phyloP scores from a whole-genome alignment of 2,797 vertebrate genomes.

The Protosalanx chinensis region DNA sequence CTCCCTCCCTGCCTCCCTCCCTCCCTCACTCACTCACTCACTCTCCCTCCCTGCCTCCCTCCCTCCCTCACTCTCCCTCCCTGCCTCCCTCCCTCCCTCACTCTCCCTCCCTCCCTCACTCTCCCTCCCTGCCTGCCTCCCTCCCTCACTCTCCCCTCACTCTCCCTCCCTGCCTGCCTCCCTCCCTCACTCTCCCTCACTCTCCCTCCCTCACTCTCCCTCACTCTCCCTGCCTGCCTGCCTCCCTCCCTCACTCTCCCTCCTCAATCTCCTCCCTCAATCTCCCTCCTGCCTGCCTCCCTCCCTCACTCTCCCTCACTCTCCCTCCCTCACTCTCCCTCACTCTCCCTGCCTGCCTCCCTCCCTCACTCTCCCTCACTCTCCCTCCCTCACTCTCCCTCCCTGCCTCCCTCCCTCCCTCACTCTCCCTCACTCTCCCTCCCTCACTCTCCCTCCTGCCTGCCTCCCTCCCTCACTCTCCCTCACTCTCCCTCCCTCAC shows the following conservation, averaged over 20 bases:
- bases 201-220: not conserved
- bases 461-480: conserved; percentile 1
- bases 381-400: too few relatives aligned
- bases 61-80: too few relatives aligned
- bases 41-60: not conserved
- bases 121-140: not conserved
- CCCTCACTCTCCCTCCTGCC: not conserved
- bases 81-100: too few relatives aligned
- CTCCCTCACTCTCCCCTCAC: not conserved
- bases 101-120: not conserved
- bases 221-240: not conserved
- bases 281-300: too few relatives aligned
- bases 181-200: too few relatives aligned
- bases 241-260: not conserved
- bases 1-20: conserved; percentile 1
- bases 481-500: too few relatives aligned
- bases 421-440: not conserved
- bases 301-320: too few relatives aligned
- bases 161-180: conserved; percentile 11
- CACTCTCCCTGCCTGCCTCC: conserved; percentile 1
- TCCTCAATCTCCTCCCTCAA: too few relatives aligned
- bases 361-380: too few relatives aligned
- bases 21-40: too few relatives aligned
- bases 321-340: not conserved
- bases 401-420: not conserved